A percentile compares a stretch with the other conserved stretches of the same genome.
Conservation (phyloP, 2,888 invertebrate species). For the Cheilosia scutellata region DNA sequence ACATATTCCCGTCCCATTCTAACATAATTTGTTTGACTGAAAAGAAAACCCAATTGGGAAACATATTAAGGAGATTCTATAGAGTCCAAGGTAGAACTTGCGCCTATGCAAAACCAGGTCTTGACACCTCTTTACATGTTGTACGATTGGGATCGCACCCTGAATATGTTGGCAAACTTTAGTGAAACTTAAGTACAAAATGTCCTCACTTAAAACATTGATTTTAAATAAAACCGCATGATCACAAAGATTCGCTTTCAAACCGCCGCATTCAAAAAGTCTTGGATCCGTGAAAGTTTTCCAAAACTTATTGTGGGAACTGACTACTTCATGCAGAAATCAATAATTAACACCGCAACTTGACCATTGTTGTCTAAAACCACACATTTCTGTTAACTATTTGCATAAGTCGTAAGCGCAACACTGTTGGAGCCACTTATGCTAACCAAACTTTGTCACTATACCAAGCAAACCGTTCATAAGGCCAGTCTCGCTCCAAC, state of each 20-base stretch:
- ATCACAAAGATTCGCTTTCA: constrained; percentile 11
- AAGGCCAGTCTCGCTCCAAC: constrained; percentile 5
- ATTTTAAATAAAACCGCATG: background rate
- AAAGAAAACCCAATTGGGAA: too few species aligned
- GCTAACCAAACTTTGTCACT: background rate
- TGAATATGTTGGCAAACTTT: too few species aligned
- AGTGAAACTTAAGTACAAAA: too few species aligned
- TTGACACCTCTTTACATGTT: too few species aligned
- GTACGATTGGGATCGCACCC: too few species aligned
- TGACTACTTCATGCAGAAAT: constrained; percentile 10
- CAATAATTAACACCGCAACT: constrained; percentile 22
- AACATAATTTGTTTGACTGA: too few species aligned
- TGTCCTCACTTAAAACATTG: too few species aligned
- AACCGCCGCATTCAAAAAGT: constrained; percentile 30
- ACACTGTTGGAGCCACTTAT: background rate
- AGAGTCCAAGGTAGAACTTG: too few species aligned
- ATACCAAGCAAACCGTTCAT: background rate
- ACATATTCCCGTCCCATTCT: too few species aligned
- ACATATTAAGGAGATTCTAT: too few species aligned
- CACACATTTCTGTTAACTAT: background rate
- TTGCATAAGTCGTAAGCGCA: background rate
- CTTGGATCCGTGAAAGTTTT: constrained; percentile 29
- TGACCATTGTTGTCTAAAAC: background rate
- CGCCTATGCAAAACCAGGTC: too few species aligned
- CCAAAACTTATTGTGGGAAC: background rate